These are phyloP conservation scores for Spatulosminthurus flaviceps DNA, from an alignment of 2,888 invertebrate species.

Conservation along the genomic window DNA sequence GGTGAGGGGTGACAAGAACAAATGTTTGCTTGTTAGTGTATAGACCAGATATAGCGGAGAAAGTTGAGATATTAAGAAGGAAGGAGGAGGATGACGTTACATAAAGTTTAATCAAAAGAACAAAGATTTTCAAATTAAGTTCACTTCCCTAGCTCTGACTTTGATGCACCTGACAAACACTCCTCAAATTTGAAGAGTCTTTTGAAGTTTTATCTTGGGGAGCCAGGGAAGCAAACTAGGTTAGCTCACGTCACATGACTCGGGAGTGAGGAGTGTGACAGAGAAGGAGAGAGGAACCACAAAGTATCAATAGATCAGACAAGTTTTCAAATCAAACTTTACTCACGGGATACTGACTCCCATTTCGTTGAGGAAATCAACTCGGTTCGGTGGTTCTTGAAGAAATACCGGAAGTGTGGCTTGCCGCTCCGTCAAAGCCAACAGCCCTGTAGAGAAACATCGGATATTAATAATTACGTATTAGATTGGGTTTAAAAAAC, in stretches of 20 bases:
- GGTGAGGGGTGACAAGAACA: too few relatives aligned
- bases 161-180: neutral
- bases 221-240: too few relatives aligned
- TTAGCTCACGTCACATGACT: too few relatives aligned
- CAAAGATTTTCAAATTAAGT: slow-evolving; percentile 2
- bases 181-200: neutral
- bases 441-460: slow-evolving; percentile 30
- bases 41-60: neutral
- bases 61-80: neutral
- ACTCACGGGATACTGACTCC: slow-evolving; percentile 61
- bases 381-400: slow-evolving; percentile 59
- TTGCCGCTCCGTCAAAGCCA: slow-evolving; percentile 26
- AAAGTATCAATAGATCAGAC: too few relatives aligned
- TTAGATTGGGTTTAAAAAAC: too few relatives aligned
- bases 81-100: neutral
- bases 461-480: neutral
- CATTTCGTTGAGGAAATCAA: slow-evolving; percentile 61
- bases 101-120: neutral
- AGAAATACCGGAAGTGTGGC: slow-evolving; percentile 48
- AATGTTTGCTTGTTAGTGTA: too few relatives aligned
- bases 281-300: too few relatives aligned
- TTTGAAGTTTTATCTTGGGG: neutral
- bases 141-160: neutral
- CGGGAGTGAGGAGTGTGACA: too few relatives aligned
- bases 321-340: neutral